Base-by-base conservation (phyloP, 2,888 invertebrate genomes). In the Trichopria drosophilae region DNA sequence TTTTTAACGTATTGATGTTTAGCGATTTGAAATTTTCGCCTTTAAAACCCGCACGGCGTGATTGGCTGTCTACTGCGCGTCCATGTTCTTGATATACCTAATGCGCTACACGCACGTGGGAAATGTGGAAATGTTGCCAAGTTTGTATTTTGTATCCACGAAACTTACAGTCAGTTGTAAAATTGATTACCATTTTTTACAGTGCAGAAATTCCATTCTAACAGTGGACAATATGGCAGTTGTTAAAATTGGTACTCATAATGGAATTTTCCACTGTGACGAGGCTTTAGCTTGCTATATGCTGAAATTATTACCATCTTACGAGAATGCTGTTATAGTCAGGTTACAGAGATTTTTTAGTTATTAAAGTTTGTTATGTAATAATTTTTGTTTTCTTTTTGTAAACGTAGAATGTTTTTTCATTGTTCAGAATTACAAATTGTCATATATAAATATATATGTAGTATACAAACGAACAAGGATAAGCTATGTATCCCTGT, bases 281-380 rank as follows among this genome's bases (percentile, higher is more conserved):
- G 96, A 97, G 76, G 90, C 87, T 0, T 77, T 98, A 12, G 98
- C 95, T 0, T 95, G 95, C 73, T 93, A 83, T 68, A 85, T 99
- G 87, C 80, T 99, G 13, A 88, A 87, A 69, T 80, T 82, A 40
- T 76, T 97, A 4, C 90, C 93, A 0, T 80, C 85, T 61, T 96
- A 88, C 73, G 81, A 84, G 65, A 81, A 91, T 76, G 90, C 95
- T 0, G 80, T 83, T 59, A 90, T 99, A 51, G 74, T 93, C 6
- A 79, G 62, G 80, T 82, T 34, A 18, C 2, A 31, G 22, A 29
- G n/a, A 22, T 31, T 42, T 36, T 36, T 39, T 16, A 12, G 12
- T n/a, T 32, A 12, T 28, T 7, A 18, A 3, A 13, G 40, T 10
- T n/a, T 43, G 5, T 13, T n/a, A 32, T 32, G 7, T 31, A 6